Evolutionary conservation across 2,888 invertebrate species (phyloP), one percentile per base, ranked within the genome.

Genomic region (Chalcis sispes): DNA sequence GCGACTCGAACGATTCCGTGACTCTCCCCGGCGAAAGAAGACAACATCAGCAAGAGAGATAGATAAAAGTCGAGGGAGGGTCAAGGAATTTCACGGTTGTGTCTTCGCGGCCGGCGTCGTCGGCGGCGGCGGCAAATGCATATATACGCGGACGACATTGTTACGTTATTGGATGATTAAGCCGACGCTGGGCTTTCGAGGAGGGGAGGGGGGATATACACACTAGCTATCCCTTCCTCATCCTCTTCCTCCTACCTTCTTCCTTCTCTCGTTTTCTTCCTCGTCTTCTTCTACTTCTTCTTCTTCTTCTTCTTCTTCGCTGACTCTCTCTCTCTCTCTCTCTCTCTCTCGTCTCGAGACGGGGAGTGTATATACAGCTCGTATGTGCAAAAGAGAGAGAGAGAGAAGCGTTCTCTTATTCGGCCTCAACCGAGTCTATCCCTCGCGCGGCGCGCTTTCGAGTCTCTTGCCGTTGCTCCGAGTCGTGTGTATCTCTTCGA

Each of bases 161-260:
- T 75, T 70, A 50, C 59, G 70, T 70, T 75, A 75, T 75, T 65
- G 70, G 70, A 75, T 65, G 75, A 70, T 75, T 70, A 70, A 32
- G 25, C 27, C 42, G 5, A 36, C n/a, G 10, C 36, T 32, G 67
- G 54, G 27, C 18, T 27, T 25, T n/a, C n/a, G 36, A 36, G 10
- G 36, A 36, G 40, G 15, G 32, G 54, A 56, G 42, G 42, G 62
- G 66, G 46, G 62, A n/a, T n/a, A n/a, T n/a, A n/a, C 25, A 23
- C 27, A 8, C 32, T 36, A 15, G 7, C 15, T 61, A 67, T 61
- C 67, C 66, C 73, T 54, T 54, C 27, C 50, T 54, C 62, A 46
- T 66, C 48, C 23, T 32, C n/a, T 58, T 48, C 36, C 23, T 15
- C 23, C 20, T 29, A 5, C 23, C 25, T 40, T 25, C 32, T 32